Evolutionary conservation across 2,888 invertebrate genomes (phyloP), one percentile per base, ranked within the genome.

Genomic region (Leucophenga montana): DNA sequence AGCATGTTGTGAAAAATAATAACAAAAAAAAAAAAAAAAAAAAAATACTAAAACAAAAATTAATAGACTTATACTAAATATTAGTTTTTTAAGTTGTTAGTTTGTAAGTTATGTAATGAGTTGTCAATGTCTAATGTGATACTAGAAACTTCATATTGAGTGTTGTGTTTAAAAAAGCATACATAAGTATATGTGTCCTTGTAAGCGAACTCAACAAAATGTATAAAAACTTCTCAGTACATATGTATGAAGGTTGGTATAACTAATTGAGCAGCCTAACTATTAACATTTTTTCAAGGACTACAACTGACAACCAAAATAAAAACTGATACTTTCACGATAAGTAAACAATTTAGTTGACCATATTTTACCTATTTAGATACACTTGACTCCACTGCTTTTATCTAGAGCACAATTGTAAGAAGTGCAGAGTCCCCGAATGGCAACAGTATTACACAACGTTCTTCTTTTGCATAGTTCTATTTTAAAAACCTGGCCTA

Each of bases 1-100:
- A 75, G 82, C 82, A 82, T 82, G 82, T 82, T 79, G 74, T 79
- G 77, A 75, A 78, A 56, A 46, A 54, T 14, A 59, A 59, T 64
- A 67, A 67, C n/a, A 67, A 20, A 33, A 53, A 80, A 75, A 61
- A 76, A 67, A 67, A 66, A 8, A 59, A 67, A 33, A 27, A 71
- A 71, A 20, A 11, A 64, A 68, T 59, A 31, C 64, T 46, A 54
- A 20, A 59, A 65, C 57, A 67, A 67, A 67, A 20, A 33, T 22
- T 79, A 75, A 56, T 73, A 62, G 57, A 27, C 57, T 11, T 16
- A 8, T 46, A 64, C 62, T 64, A 48, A 64, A 20, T 46, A 8
- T 20, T 64, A 64, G 62, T 48, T 39, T 46, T 39, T 13, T 22
- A 22, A 48, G 27, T 48, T 48, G 20, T 64, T 64, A 46, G 46